phyloP scores from a whole-genome alignment of 2,797 vertebrate genomes.

The Enteromius radiatus region DNA sequence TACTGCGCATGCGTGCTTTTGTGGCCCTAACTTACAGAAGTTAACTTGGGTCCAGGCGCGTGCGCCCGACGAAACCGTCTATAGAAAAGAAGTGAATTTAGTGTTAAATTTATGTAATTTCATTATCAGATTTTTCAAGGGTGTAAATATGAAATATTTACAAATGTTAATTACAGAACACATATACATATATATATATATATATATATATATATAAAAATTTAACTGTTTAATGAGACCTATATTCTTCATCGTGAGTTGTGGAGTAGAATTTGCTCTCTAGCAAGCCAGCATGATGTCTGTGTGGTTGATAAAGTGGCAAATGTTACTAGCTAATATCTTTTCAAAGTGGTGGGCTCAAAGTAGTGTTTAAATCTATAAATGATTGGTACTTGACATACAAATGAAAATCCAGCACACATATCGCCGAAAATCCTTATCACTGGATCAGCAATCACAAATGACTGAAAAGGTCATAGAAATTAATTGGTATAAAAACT shows the following conservation, averaged over 20 bases:
- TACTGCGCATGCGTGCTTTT: no score
- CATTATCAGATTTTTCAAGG: not conserved
- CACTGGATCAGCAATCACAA: not conserved
- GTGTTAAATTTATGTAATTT: not conserved
- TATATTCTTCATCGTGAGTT: not conserved
- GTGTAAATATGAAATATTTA: not conserved
- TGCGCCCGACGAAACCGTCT: not conserved
- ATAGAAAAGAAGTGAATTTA: not conserved
- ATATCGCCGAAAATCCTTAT: not conserved
- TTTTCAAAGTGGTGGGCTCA: not conserved
- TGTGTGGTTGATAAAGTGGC: conserved; percentile 8
- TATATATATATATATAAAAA: no score
- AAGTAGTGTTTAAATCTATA: not conserved
- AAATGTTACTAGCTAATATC: conserved; percentile 12
- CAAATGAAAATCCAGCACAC: not conserved
- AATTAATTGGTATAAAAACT: not conserved
- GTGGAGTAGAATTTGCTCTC: not conserved
- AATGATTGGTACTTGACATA: not conserved
- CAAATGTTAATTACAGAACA: not conserved
- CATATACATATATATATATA: no score
- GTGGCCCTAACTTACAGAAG: no score
- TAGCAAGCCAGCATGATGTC: not conserved
- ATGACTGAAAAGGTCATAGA: not conserved
- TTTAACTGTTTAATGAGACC: not conserved
- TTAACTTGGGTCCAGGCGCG: no score